A percentile compares a stretch with the other conserved stretches of the same genome.
phyloP scores from a whole-genome alignment of 2,113 vertebrate genomes.

The Tachysurus vachellii region DNA sequence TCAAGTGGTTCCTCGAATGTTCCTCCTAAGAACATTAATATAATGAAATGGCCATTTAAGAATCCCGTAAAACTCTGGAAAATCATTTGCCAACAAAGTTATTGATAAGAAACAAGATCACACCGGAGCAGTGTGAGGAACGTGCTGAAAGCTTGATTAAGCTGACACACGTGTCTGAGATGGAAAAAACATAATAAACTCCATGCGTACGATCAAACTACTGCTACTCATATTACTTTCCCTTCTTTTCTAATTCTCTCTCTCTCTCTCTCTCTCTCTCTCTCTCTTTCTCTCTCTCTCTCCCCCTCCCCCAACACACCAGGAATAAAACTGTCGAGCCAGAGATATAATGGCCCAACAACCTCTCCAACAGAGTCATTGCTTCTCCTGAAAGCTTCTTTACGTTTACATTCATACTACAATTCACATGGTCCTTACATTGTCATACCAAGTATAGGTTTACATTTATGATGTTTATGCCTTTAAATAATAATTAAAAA shows the following conservation, averaged over 20 bases:
- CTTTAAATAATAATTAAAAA: background rate
- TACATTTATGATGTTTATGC: slow-evolving; percentile 16
- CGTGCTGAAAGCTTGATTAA: slow-evolving; percentile 70
- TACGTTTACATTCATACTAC: too few relatives aligned
- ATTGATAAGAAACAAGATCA: too few relatives aligned
- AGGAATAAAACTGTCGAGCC: slow-evolving; percentile 49
- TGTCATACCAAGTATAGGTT: background rate
- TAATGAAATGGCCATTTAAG: too few relatives aligned
- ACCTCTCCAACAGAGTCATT: slow-evolving; percentile 23
- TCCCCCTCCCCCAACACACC: slow-evolving; percentile 15
- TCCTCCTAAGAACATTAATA: too few relatives aligned
- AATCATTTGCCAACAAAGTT: too few relatives aligned
- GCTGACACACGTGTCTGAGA: slow-evolving; percentile 74
- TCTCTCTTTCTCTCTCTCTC: slow-evolving; percentile 38
- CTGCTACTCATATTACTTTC: slow-evolving; percentile 10
- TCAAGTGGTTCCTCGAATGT: too few relatives aligned
- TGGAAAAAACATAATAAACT: slow-evolving; percentile 53
- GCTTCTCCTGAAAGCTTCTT: slow-evolving; percentile 24
- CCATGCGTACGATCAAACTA: background rate
- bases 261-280: background rate
- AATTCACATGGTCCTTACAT: too few relatives aligned
- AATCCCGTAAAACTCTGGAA: too few relatives aligned
- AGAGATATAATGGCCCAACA: slow-evolving; percentile 39
- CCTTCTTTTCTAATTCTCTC: background rate
- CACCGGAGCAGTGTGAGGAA: too few relatives aligned